phyloP scores from a whole-genome alignment of 2,888 invertebrate genomes.

The Drosophila nr. medialis region DNA sequence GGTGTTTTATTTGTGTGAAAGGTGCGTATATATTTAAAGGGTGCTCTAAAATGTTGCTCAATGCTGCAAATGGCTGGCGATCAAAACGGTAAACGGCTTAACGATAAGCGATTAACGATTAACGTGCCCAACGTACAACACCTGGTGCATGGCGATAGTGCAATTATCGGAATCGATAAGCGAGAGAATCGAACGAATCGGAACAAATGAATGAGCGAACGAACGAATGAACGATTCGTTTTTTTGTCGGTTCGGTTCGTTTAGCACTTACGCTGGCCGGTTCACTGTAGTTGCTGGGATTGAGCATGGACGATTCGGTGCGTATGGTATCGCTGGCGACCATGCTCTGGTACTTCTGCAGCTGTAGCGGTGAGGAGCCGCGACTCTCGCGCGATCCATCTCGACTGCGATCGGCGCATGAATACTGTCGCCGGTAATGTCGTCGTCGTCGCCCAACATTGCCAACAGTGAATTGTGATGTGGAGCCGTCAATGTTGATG shows the following conservation, averaged over 20 bases:
- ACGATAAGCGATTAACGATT: constrained; percentile 33
- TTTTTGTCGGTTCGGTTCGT: constrained; percentile 17
- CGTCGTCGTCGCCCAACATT: constrained; percentile 82
- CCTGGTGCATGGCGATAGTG: constrained; percentile 59
- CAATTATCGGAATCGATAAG: constrained; percentile 59
- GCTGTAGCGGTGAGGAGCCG: constrained; percentile 73
- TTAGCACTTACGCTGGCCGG: constrained; percentile 81
- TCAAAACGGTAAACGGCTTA: constrained; percentile 21
- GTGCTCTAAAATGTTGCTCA: constrained; percentile 29
- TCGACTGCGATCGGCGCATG: constrained; percentile 83
- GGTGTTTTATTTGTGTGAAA: constrained; percentile 29
- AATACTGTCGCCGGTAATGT: constrained; percentile 83
- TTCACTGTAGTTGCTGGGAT: constrained; percentile 77
- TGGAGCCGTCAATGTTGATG: constrained; percentile 34
- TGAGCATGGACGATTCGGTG: constrained; percentile 76
- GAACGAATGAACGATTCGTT: constrained; percentile 15
- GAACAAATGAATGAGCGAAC: constrained; percentile 28
- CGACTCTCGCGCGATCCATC: constrained; percentile 83
- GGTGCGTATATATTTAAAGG: constrained; percentile 25
- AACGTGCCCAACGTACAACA: constrained; percentile 50
- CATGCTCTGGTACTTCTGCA: constrained; percentile 75
- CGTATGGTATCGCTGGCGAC: constrained; percentile 78
- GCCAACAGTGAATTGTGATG: constrained; percentile 15
- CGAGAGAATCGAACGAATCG: constrained; percentile 44
- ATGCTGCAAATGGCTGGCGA: constrained; percentile 48